A percentile compares a stretch with the other conserved stretches of the same genome.
phyloP scores from a whole-genome alignment of 2,113 vertebrate genomes.

The Syngnathoides biaculeatus region DNA sequence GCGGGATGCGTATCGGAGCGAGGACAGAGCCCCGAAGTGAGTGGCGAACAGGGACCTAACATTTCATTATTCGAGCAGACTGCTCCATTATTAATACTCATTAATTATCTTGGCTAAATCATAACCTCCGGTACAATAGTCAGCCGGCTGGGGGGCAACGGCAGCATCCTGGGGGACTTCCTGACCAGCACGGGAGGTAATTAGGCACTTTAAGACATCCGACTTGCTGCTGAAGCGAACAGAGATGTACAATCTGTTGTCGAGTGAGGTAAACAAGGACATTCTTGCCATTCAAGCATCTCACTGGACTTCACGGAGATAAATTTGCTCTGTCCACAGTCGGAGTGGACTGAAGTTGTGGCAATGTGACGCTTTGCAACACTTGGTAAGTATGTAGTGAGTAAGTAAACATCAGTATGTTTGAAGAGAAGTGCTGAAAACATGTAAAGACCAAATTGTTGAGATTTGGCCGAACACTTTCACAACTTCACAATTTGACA shows the following conservation, averaged over 20 bases:
- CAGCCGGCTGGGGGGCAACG: constrained; percentile 9
- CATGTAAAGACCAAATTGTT: too few species aligned
- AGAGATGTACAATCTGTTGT: constrained; percentile 17
- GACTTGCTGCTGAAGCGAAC: constrained; percentile 21
- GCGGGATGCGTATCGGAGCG: too few species aligned
- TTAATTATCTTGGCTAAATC: constrained; percentile 24
- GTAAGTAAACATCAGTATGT: too few species aligned
- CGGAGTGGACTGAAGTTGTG: background rate
- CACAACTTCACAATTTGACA: too few species aligned
- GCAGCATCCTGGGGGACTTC: constrained; percentile 30
- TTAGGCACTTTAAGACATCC: constrained; percentile 30
- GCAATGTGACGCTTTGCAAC: constrained; percentile 10
- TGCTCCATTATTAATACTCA: constrained; percentile 21
- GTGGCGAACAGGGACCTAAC: background rate
- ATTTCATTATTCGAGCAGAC: background rate
- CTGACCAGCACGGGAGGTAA: constrained; percentile 42
- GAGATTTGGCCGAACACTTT: too few species aligned
- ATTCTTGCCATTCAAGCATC: background rate
- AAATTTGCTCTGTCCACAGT: background rate
- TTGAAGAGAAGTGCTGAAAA: too few species aligned
- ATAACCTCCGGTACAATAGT: constrained; percentile 12
- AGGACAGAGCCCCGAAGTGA: background rate
- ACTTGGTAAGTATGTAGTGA: too few species aligned
- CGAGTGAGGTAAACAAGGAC: background rate
- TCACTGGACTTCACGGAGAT: background rate